Conservation (phyloP, 2,888 invertebrate genomes). For the Eretmocerus hayati region DNA sequence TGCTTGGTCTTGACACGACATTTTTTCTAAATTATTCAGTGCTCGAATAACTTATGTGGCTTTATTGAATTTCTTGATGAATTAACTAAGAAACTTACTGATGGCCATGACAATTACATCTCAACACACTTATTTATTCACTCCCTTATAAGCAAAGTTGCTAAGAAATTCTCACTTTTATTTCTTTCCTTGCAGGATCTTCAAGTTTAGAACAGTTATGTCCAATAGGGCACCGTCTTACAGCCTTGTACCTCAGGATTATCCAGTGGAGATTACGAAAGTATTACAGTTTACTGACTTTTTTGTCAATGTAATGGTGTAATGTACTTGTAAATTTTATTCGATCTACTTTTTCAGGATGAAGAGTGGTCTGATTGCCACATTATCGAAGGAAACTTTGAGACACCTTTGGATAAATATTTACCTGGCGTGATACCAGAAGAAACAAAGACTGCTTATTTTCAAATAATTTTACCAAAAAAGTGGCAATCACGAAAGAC, state of each 20-base stretch:
- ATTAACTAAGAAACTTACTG: no score
- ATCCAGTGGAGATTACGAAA: conserved; percentile 82
- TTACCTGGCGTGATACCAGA: conserved; percentile 82
- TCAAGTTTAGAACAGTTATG: conserved; percentile 82
- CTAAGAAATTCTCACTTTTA: no score
- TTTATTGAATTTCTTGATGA: no score
- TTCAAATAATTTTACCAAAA: conserved; percentile 74
- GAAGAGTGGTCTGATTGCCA: conserved; percentile 66
- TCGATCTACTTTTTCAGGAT: conserved; percentile 56
- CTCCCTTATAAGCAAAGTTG: no score
- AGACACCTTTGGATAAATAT: conserved; percentile 73
- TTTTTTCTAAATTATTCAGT: no score
- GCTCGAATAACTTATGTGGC: no score
- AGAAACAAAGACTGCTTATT: conserved; percentile 76
- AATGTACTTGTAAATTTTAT: no score
- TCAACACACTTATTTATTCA: no score
- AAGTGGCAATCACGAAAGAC: conserved; percentile 63
- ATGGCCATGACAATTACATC: no score
- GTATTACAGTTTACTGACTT: no score
- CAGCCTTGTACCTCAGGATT: conserved; percentile 71
- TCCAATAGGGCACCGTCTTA: conserved; percentile 77
- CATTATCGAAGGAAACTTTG: conserved; percentile 80
- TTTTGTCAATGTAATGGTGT: no score
- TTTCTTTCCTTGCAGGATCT: conserved; percentile 62
- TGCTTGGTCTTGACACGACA: no score